Evolutionary conservation across 2,797 vertebrate genomes (phyloP), one percentile per base, ranked within the genome.

Genomic region (Anas acuta): DNA sequence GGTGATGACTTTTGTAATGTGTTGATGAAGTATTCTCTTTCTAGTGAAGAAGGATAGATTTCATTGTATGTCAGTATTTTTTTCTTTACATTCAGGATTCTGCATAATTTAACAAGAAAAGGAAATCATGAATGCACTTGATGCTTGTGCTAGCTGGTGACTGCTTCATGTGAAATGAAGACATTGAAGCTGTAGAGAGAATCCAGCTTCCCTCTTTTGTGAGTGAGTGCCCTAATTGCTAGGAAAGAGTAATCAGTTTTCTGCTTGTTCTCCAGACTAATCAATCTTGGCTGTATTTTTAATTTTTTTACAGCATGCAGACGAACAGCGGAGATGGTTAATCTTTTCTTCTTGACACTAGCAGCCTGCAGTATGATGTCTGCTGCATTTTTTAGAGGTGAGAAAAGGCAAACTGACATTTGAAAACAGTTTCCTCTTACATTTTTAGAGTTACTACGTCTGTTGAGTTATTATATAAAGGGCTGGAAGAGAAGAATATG

Each of bases 231-330:
- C 58, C 33, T 91, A 92, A 92, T 75, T 95, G 65, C 76, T 90
- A 33, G 35, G 56, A 45, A 92, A 77, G 35, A 69, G 37, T 60
- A 91, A 87, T 87, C 32, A 81, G 32, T 12, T 83, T 84, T 84
- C 62, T 89, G 25, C 35, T 87, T 87, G 15, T 57, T 91, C 64
- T 91, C 78, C 76, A 90, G 66, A 86, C 64, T 85, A 73, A 94
- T 89, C 56, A 82, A 22, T 84, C 80, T 53, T 88, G 70, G 26
- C 51, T 81, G 58, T 28, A 66, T 19, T 81, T 88, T 61, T 30
- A 6, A 35, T 66, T 88, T 92, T 61, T 81, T 8, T 49, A 12
- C 35, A 62, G 54, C 2, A 33, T 41, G 56, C 61, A 93, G 73
- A 75, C 16, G 62, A 80, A 58, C 17, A 93, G 21, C 25, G 56